Conservation (phyloP, 2,888 invertebrate genomes). For the Prosapia bicincta region DNA sequence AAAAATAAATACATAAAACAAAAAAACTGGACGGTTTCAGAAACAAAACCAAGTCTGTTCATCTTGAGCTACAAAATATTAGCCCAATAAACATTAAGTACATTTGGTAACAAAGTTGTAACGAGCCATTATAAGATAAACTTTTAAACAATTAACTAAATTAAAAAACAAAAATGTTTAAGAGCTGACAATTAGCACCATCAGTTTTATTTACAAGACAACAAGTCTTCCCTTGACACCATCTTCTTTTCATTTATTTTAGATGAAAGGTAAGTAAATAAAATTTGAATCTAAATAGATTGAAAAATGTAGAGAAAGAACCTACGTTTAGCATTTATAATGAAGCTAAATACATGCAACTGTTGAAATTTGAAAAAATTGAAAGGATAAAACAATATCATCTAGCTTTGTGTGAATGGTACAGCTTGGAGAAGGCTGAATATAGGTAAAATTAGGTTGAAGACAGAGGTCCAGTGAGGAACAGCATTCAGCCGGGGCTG, state of each 20-base stretch:
- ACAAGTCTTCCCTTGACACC: background rate
- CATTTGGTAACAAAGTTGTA: background rate
- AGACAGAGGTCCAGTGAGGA: background rate
- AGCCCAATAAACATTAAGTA: background rate
- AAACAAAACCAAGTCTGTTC: background rate
- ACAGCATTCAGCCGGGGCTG: background rate
- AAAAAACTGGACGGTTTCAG: background rate
- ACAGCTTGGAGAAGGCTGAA: background rate
- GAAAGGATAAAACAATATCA: background rate
- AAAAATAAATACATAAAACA: background rate
- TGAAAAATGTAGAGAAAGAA: background rate
- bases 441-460: background rate
- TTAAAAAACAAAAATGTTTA: background rate
- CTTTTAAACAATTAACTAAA: background rate
- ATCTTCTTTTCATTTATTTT: background rate
- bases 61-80: background rate
- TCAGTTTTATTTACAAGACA: background rate
- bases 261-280: background rate
- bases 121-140: background rate
- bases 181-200: background rate
- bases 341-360: background rate
- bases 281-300: background rate
- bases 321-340: background rate
- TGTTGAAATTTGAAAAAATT: background rate
- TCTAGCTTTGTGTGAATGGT: background rate